These are phyloP conservation scores for Pluvialis apricaria DNA, from an alignment of 2,113 vertebrate species.

Conservation along the genomic window DNA sequence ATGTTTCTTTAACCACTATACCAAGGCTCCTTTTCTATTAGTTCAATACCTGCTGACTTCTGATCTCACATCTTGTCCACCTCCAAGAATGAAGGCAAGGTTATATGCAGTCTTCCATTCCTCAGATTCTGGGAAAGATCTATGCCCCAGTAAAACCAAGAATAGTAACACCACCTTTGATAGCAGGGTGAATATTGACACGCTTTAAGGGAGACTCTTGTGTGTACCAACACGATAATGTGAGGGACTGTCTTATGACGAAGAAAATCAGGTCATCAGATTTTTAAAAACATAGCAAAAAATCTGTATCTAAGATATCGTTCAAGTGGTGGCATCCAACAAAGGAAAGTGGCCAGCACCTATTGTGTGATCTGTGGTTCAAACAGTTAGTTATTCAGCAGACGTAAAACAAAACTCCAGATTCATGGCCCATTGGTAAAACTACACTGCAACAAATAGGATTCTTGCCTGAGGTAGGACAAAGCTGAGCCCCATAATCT, in stretches of 20 bases:
- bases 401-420: background rate
- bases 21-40: background rate
- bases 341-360: background rate
- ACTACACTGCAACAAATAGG: background rate
- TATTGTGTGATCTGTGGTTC: background rate
- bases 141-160: background rate
- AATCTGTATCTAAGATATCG: background rate
- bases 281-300: background rate
- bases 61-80: background rate
- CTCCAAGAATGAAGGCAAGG: background rate
- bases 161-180: background rate
- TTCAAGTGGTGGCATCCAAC: background rate
- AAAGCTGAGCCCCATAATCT: background rate
- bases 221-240: background rate
- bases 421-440: background rate
- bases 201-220: background rate
- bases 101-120: background rate
- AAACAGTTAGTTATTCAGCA: background rate
- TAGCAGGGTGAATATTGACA: background rate
- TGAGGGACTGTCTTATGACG: background rate
- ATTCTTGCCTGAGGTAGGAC: background rate
- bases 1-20: conserved; percentile 33
- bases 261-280: background rate
- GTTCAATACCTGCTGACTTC: background rate
- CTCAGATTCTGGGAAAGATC: background rate